Base-by-base conservation (phyloP, 64 coral and sea anemone species). In the Porites lutea region DNA sequence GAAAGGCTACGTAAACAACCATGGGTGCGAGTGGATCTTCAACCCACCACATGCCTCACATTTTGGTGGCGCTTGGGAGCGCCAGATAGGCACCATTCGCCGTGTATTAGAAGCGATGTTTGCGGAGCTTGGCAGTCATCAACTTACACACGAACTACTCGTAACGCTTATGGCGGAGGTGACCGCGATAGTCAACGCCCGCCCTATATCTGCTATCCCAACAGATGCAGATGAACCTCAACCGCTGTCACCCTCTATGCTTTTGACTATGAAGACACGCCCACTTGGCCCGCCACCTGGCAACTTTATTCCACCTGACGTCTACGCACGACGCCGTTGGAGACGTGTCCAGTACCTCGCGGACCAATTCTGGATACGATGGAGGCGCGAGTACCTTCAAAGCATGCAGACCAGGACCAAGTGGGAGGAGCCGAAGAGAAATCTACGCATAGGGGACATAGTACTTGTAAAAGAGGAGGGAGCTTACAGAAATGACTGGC, bases 341-440 rank as follows among this genome's bases (percentile, higher is more conserved):
- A 89, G 88, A 59, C 21, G 75, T 27, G 62, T 47, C 19, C 73
- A 79, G 44, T 79, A 90, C 71, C 76, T 90, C 8, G 8, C 69
- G 15, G 69, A 89, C 15, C 63, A 88, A 12, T 88, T 88, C 54
- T 88, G 69, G 86, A 8, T 88, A 88, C 16, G 48, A 72, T 84
- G 81, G 81, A 84, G 59, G 63, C 53, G 37, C 7, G 59, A 84
- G 52, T 84, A 65, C 58, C 52, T 84, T 8, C 81, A 84, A 16
- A 84, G 45, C 23, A 19, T 65, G 14, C 81, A 84, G 59, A 27
- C 5, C 59, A 84, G 54, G 45, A 62, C n/a, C 18, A 66, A 84
- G 59, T 84, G 81, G 81, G 11, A 7, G 20, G 14, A 18, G 18
- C 59, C 15, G 19, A 48, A 16, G 18, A 22, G 59, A 84, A 66